Evolutionary conservation across 2,888 invertebrate species (phyloP).

Genomic region (Drosophila parthenogenetica): DNA sequence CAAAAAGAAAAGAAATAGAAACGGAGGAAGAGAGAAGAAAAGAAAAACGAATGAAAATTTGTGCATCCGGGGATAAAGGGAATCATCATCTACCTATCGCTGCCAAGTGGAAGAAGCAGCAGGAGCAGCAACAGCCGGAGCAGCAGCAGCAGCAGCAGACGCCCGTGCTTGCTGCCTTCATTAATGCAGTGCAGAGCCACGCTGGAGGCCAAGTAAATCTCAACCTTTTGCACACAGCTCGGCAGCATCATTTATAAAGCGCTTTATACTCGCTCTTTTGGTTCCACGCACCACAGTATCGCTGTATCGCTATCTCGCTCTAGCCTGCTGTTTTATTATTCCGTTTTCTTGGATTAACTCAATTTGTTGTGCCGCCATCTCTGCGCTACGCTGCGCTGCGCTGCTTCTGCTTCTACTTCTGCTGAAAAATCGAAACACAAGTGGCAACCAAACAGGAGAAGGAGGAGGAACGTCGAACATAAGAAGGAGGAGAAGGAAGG

Average conservation of each 20-base stretch:
- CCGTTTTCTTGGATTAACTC: slow-evolving; percentile 81
- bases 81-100: slow-evolving; percentile 26
- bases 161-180: slow-evolving; percentile 60
- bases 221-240: slow-evolving; percentile 69
- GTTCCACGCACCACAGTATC: slow-evolving; percentile 10
- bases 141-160: slow-evolving; percentile 13
- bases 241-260: slow-evolving; percentile 71
- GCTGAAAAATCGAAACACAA: slow-evolving; percentile 68
- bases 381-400: slow-evolving; percentile 20
- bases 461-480: slow-evolving; percentile 27
- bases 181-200: slow-evolving; percentile 69
- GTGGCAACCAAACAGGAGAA: slow-evolving; percentile 45
- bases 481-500: slow-evolving; percentile 22
- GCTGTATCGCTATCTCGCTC: slow-evolving; percentile 13
- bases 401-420: slow-evolving; percentile 39
- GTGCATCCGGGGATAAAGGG: slow-evolving; percentile 39
- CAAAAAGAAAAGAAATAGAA: slow-evolving; percentile 23
- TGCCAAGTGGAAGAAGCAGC: slow-evolving; percentile 28
- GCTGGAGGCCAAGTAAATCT: slow-evolving; percentile 72
- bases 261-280: slow-evolving; percentile 43
- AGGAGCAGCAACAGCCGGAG: neutral
- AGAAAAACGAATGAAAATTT: slow-evolving; percentile 42
- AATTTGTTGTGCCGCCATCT: slow-evolving; percentile 72
- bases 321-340: slow-evolving; percentile 70
- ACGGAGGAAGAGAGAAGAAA: slow-evolving; percentile 26